Percentiles rank a stretch among this genome's conserved stretches.
phyloP scores from a whole-genome alignment of 2,113 vertebrate species.

The Delphinus delphis region DNA sequence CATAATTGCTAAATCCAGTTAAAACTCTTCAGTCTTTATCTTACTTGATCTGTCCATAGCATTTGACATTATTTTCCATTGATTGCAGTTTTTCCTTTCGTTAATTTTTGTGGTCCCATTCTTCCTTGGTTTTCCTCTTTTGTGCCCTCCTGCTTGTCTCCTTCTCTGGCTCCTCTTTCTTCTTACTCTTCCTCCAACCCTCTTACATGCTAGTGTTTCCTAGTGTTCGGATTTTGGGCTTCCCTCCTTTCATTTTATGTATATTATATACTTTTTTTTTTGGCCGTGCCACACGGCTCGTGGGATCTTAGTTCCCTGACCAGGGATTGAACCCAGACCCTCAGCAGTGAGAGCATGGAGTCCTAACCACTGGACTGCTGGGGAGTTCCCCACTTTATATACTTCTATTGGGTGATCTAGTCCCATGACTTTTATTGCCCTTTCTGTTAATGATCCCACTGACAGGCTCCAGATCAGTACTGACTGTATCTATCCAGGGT shows the following conservation, averaged over 20 bases:
- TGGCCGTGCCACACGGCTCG: background rate
- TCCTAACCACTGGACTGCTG: background rate
- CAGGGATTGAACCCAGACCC: background rate
- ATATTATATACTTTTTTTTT: background rate
- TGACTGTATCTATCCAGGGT: background rate
- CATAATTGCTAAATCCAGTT: background rate
- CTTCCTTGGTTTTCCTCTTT: background rate
- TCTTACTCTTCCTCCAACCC: background rate
- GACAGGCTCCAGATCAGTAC: background rate
- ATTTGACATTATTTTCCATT: constrained; percentile 3
- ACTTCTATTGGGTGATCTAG: background rate
- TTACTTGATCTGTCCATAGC: background rate
- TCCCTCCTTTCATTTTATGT: background rate
- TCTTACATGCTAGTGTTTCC: background rate
- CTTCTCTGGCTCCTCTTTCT: background rate
- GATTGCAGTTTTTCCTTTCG: background rate
- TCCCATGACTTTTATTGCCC: background rate
- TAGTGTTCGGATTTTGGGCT: background rate
- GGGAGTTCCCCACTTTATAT: background rate
- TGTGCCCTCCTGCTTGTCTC: background rate
- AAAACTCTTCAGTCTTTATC: background rate
- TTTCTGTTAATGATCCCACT: background rate
- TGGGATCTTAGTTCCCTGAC: background rate
- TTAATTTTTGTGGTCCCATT: background rate
- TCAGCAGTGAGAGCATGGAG: background rate